A percentile compares a stretch with the other conserved stretches of the same genome.
phyloP scores from a whole-genome alignment of 2,797 vertebrate species.

The Crocidura indochinensis region DNA sequence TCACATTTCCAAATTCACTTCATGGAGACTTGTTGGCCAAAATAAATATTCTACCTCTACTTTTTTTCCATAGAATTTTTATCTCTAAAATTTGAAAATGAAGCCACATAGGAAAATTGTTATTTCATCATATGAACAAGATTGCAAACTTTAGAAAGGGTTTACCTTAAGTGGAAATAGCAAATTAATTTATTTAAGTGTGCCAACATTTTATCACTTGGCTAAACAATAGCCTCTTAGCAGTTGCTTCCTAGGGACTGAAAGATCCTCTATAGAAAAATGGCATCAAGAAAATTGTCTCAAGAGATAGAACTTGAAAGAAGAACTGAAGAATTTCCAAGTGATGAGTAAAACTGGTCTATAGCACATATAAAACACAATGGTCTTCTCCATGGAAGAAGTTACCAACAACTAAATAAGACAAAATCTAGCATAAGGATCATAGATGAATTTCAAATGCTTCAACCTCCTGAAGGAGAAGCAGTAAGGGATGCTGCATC shows the following conservation, averaged over 20 bases:
- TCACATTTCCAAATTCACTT: conserved; percentile 58
- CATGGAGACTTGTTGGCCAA: conserved; percentile 27
- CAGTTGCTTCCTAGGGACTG: conserved; percentile 60
- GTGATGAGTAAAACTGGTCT: background rate
- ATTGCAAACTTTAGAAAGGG: conserved; percentile 51
- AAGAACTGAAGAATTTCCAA: background rate
- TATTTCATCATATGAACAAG: conserved; percentile 70
- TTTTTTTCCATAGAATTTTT: conserved; percentile 63
- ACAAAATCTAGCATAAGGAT: background rate
- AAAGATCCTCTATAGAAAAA: conserved; percentile 52
- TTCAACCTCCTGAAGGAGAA: background rate
- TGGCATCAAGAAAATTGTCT: conserved; percentile 17
- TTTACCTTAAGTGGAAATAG: conserved; percentile 27
- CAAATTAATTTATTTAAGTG: conserved; percentile 67
- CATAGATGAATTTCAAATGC: background rate
- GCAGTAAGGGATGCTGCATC: background rate
- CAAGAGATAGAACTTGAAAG: conserved; percentile 54
- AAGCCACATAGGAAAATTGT: conserved; percentile 71
- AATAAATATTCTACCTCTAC: conserved; percentile 67
- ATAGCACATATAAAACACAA: background rate
- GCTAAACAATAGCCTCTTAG: conserved; percentile 73
- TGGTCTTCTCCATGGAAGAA: background rate
- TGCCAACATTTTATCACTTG: conserved; percentile 71
- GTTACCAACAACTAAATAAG: background rate
- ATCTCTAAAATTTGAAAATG: conserved; percentile 58